Percentiles rank a stretch among this genome's conserved stretches.
Evolutionary conservation across 2,888 invertebrate species (phyloP).

Genomic region (Thecocarcelia acutangulata): DNA sequence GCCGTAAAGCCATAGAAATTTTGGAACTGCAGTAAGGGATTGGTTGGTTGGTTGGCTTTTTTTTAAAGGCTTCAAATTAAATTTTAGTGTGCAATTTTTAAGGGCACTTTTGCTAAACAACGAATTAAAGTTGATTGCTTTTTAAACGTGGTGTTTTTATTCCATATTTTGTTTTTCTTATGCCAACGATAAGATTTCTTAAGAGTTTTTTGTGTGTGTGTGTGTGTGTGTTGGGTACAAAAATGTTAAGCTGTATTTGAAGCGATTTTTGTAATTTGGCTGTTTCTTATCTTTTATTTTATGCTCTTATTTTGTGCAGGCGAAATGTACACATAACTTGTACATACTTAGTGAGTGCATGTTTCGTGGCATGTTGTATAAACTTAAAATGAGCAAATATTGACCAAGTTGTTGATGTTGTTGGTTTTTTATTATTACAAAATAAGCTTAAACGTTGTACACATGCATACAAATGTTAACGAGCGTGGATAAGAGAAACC

Average conservation of each 20-base stretch:
- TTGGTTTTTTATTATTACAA: neutral
- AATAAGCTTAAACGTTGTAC: constrained; percentile 22
- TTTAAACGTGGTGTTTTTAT: constrained; percentile 10
- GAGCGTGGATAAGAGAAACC: neutral
- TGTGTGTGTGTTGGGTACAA: neutral
- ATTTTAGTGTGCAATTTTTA: neutral
- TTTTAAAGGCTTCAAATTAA: neutral
- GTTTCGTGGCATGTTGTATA: neutral
- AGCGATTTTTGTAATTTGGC: constrained; percentile 5
- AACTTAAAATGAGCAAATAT: constrained; percentile 55
- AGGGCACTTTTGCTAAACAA: constrained; percentile 18
- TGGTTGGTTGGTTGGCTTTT: constrained; percentile 2
- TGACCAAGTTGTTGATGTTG: constrained; percentile 43
- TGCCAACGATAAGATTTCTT: constrained; percentile 4
- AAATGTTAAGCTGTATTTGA: constrained; percentile 25
- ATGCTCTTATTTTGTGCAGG: neutral
- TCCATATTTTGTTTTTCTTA: neutral
- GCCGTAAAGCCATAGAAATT: neutral
- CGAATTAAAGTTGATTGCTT: constrained; percentile 48
- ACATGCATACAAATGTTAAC: too few relatives aligned
- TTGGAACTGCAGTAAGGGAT: neutral
- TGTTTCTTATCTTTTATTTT: constrained; percentile 15
- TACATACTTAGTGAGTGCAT: neutral
- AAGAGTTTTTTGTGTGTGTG: neutral
- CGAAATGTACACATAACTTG: neutral